Percentiles rank a stretch among this genome's conserved stretches.
Conservation (phyloP, 2,888 invertebrate species). For the Leuctra nigra region DNA sequence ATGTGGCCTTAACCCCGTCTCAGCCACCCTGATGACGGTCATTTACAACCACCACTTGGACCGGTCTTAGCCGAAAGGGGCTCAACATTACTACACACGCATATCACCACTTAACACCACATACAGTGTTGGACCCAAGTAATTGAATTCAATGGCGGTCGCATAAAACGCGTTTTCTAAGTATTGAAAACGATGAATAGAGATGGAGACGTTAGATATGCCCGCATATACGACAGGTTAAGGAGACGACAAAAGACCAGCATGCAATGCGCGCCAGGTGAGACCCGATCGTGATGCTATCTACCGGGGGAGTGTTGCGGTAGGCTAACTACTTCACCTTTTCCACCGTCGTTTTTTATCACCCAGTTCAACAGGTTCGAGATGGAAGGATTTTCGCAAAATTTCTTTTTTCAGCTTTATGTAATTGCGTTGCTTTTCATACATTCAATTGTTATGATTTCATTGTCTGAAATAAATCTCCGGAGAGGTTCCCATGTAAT, state of each 20-base stretch:
- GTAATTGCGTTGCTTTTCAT: neutral
- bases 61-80: too few species aligned
- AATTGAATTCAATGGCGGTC: too few species aligned
- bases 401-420: neutral
- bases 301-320: neutral
- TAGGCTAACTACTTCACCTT: neutral
- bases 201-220: constrained; percentile 10
- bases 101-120: too few species aligned
- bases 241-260: neutral
- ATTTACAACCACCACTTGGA: too few species aligned
- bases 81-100: too few species aligned
- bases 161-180: too few species aligned
- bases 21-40: too few species aligned
- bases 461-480: neutral
- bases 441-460: neutral
- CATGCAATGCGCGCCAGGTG: neutral
- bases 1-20: too few species aligned
- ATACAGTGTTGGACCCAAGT: too few species aligned
- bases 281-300: neutral
- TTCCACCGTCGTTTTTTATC: constrained; percentile 1
- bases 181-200: constrained; percentile 12
- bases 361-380: constrained; percentile 6
- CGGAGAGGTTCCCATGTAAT: constrained; percentile 6
- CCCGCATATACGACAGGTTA: constrained; percentile 15
- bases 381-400: neutral